Conservation (phyloP, 2,888 invertebrate genomes). For the Lydus trimaculatus region DNA sequence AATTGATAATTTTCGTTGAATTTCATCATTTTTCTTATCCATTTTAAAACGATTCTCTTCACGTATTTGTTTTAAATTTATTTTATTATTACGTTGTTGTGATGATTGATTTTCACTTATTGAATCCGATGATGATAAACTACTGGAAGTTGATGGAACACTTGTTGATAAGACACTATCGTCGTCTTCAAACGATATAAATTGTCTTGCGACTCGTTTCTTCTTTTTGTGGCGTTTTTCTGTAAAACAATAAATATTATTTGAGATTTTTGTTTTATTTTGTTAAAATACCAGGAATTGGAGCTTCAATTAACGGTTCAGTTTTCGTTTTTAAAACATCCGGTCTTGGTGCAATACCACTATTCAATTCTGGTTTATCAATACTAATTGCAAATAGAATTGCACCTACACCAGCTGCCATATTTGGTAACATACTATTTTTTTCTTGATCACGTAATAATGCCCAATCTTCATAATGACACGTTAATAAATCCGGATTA, state of each 20-base stretch:
- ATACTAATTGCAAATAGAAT: slow-evolving; percentile 93
- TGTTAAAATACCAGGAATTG: slow-evolving; percentile 63
- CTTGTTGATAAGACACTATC: slow-evolving; percentile 58
- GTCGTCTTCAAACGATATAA: slow-evolving; percentile 75
- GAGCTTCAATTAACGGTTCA: slow-evolving; percentile 75
- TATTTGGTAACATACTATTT: slow-evolving; percentile 79
- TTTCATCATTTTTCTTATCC: slow-evolving; percentile 15
- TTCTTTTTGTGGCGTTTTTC: slow-evolving; percentile 62
- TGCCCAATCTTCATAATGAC: slow-evolving; percentile 88
- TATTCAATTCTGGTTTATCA: slow-evolving; percentile 84
- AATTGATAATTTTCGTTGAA: slow-evolving; percentile 49
- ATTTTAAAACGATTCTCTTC: slow-evolving; percentile 37
- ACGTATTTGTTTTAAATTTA: slow-evolving; percentile 34
- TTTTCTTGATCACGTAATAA: slow-evolving; percentile 83
- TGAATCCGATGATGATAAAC: slow-evolving; percentile 52
- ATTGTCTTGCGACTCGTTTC: slow-evolving; percentile 66
- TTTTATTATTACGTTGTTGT: slow-evolving; percentile 14
- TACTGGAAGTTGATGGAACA: slow-evolving; percentile 53
- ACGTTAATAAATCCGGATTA: slow-evolving; percentile 68
- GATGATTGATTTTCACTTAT: slow-evolving; percentile 35
- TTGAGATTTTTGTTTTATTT: background rate
- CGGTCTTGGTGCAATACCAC: slow-evolving; percentile 62
- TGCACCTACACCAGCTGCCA: slow-evolving; percentile 87
- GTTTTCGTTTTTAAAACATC: slow-evolving; percentile 59
- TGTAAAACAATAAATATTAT: slow-evolving; percentile 26